A percentile compares a stretch with the other conserved stretches of the same genome.
Evolutionary conservation across 2,113 vertebrate species (phyloP).

Genomic region (Collichthys lucidus): DNA sequence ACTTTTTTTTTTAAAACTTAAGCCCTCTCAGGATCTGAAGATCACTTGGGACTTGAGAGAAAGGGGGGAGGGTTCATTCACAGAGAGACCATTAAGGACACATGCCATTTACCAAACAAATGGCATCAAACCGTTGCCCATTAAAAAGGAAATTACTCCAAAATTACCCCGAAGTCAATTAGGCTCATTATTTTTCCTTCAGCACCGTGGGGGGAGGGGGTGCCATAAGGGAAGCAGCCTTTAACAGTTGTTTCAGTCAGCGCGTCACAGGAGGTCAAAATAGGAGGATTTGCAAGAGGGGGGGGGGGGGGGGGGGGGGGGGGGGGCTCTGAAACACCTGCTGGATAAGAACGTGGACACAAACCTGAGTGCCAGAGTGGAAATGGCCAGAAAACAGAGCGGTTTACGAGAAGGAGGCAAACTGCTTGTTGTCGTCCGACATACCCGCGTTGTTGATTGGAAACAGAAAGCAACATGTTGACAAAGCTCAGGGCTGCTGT

Average conservation of each 20-base stretch:
- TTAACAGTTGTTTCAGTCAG: constrained; percentile 60
- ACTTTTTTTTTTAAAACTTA: constrained; percentile 22
- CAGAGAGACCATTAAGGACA: constrained; percentile 66
- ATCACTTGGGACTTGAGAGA: constrained; percentile 48
- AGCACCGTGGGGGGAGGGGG: constrained; percentile 11
- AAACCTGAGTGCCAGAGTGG: constrained; percentile 17
- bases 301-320: too few relatives aligned
- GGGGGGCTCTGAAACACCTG: constrained; percentile 69
- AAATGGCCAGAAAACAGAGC: constrained; percentile 16
- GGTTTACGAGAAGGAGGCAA: constrained; percentile 13
- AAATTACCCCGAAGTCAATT: constrained; percentile 80
- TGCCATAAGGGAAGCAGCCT: constrained; percentile 22
- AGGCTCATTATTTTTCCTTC: constrained; percentile 76
- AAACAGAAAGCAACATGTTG: constrained; percentile 51
- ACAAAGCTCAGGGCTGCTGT: constrained; percentile 27
- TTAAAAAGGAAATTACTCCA: constrained; percentile 79
- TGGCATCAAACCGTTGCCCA: constrained; percentile 73
- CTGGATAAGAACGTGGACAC: constrained; percentile 44
- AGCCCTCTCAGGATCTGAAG: constrained; percentile 46
- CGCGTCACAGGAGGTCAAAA: constrained; percentile 51
- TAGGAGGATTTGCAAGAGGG: background rate
- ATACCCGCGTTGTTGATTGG: background rate
- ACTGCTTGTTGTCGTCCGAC: constrained; percentile 8
- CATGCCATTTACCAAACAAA: constrained; percentile 78
- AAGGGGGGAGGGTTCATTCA: constrained; percentile 42